Evolutionary conservation across 2,888 invertebrate species (phyloP), one percentile per base, ranked within the genome.

Genomic region (Dasysyrphus tricinctus): DNA sequence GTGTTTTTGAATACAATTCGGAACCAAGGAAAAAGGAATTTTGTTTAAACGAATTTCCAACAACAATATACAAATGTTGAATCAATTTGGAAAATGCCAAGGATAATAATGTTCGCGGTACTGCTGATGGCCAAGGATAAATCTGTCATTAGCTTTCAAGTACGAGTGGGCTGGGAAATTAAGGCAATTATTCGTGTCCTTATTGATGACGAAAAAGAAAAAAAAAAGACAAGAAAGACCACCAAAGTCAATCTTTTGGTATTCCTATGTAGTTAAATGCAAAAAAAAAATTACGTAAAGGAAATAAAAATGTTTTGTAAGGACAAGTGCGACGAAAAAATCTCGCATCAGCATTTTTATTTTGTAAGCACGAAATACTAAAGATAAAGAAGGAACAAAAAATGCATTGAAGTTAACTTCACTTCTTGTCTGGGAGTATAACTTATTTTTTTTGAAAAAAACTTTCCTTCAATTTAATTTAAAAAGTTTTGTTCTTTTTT

Each of bases 381-480:
- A 72, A 49, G 42, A 56, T 11, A 32, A 72, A 49, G 42, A 56
- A 47, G 32, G 16, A 16, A 54, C 65, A 75, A 56, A 80, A 57
- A 77, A 67, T 80, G 81, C 74, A 72, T 34, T 51, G 42, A 74
- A 73, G 51, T n/a, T 37, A 9, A 11, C 16, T 12, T n/a, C 16
- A 32, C 16, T 47, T 16, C 8, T 69, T 74, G 24, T 8, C 44
- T 65, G 24, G 19, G 47, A 65, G 61, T 56, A 67, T 63, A 61
- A 73, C 56, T 14, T 14, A 65, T 11, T 73, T 51, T n/a, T 56
- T 77, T 39, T 51, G 44, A 16, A 19, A 12, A 70, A 7, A 79
- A 70, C 37, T 69, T 78, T 61, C 61, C 39, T 56, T 34, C 37
- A 63, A 81, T 80, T 85, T 85, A 81, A 85, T 85, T 85, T 85